These are phyloP conservation scores for Sericinus montela DNA, from an alignment of 2,888 invertebrate genomes.

Conservation along the genomic window DNA sequence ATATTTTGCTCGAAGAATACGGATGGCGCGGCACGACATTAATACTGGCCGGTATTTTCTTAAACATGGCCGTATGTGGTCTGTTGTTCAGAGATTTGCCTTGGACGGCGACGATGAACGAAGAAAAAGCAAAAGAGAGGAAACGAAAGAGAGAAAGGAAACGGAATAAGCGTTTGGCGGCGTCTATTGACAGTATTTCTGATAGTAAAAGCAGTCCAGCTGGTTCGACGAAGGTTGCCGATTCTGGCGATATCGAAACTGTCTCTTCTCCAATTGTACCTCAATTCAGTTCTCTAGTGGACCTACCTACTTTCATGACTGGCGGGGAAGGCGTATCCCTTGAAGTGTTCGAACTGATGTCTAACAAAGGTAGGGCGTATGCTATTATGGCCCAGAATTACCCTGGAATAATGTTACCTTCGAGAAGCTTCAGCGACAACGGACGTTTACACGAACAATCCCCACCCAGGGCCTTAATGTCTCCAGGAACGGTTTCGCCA, in stretches of 20 bases:
- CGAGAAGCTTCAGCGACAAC: slow-evolving; percentile 85
- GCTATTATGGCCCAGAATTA: slow-evolving; percentile 86
- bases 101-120: slow-evolving; percentile 78
- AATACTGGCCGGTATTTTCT: slow-evolving; percentile 88
- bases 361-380: slow-evolving; percentile 84
- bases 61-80: slow-evolving; percentile 90
- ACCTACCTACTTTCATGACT: slow-evolving; percentile 90
- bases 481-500: slow-evolving; percentile 43
- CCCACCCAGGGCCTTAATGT: slow-evolving; percentile 51
- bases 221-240: slow-evolving; percentile 70
- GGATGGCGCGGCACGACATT: slow-evolving; percentile 91
- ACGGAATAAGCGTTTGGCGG: slow-evolving; percentile 76
- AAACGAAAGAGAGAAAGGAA: slow-evolving; percentile 80
- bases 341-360: slow-evolving; percentile 86
- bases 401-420: slow-evolving; percentile 84
- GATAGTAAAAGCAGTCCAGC: slow-evolving; percentile 84
- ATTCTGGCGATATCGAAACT: slow-evolving; percentile 52
- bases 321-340: slow-evolving; percentile 87
- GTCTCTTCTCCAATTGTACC: slow-evolving; percentile 63
- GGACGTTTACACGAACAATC: slow-evolving; percentile 64
- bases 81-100: slow-evolving; percentile 87
- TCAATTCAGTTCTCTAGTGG: slow-evolving; percentile 88
- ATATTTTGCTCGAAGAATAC: slow-evolving; percentile 85
- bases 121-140: slow-evolving; percentile 81
- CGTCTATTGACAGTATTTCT: slow-evolving; percentile 85